Evolutionary conservation across 2,797 vertebrate species (phyloP).

Genomic region (Poecilia velifera): DNA sequence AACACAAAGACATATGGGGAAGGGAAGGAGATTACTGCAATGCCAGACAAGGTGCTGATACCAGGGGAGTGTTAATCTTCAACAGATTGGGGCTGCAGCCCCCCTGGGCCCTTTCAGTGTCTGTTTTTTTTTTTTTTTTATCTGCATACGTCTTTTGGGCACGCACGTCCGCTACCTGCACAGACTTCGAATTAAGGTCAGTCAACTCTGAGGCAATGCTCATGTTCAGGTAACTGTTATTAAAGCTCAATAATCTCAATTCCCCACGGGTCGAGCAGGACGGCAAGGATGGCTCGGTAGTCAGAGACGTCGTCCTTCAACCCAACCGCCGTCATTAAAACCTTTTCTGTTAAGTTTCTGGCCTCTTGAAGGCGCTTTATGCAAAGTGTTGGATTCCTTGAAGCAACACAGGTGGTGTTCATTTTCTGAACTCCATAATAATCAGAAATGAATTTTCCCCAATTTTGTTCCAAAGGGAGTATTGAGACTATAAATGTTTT

Average conservation of each 20-base stretch:
- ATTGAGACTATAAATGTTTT: not conserved
- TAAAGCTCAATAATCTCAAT: conserved; percentile 34
- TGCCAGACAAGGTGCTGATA: conserved; percentile 65
- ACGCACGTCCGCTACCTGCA: not conserved
- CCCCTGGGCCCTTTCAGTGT: conserved; percentile 20
- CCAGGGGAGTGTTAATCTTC: conserved; percentile 63
- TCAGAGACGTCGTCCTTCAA: conserved; percentile 2
- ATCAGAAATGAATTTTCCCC: not conserved
- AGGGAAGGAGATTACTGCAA: conserved; percentile 58
- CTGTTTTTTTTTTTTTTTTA: conserved; percentile 27
- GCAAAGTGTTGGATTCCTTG: not conserved
- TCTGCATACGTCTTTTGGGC: conserved; percentile 26
- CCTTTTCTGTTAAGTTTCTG: not conserved
- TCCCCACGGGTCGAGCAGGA: conserved; percentile 14
- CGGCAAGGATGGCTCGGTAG: not conserved
- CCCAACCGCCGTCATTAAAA: not conserved
- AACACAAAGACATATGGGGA: conserved; percentile 47
- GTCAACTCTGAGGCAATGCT: conserved; percentile 7
- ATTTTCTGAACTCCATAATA: not conserved
- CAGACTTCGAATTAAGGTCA: conserved; percentile 36
- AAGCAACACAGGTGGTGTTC: not conserved
- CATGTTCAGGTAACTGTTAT: conserved; percentile 15
- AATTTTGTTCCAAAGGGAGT: not conserved
- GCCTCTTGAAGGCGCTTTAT: conserved; percentile 1
- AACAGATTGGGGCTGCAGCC: conserved; percentile 56